Evolutionary conservation across 2,888 invertebrate genomes (phyloP).

Genomic region (Papilio protenor): DNA sequence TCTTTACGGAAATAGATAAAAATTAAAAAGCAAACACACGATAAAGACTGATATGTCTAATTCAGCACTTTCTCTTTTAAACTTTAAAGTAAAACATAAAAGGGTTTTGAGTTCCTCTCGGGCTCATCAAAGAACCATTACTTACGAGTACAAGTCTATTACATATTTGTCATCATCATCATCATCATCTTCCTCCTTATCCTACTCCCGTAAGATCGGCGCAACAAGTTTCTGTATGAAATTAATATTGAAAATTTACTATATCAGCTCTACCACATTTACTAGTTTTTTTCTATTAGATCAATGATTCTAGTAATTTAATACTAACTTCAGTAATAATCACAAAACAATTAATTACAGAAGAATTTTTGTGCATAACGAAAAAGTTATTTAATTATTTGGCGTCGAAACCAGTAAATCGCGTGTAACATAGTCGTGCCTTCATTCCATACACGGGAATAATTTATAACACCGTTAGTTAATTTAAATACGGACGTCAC

Average conservation of each 20-base stretch:
- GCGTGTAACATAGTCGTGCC: neutral
- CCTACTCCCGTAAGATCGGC: too few species aligned
- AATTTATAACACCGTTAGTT: constrained; percentile 33
- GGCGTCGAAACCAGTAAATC: constrained; percentile 12
- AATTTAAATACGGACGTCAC: constrained; percentile 31
- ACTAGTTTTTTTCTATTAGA: too few species aligned
- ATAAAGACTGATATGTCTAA: neutral
- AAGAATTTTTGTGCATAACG: neutral
- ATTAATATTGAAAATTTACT: too few species aligned
- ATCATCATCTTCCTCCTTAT: too few species aligned
- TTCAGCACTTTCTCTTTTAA: neutral
- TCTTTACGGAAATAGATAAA: constrained; percentile 4
- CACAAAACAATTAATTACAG: neutral
- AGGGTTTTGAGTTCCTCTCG: too few species aligned
- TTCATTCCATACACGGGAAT: constrained; percentile 26
- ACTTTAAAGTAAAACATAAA: too few species aligned
- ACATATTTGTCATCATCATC: too few species aligned
- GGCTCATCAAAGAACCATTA: too few species aligned
- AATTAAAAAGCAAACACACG: neutral
- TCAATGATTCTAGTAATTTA: too few species aligned
- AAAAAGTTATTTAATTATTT: constrained; percentile 12
- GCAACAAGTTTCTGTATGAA: too few species aligned
- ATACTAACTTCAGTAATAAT: neutral
- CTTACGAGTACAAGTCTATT: too few species aligned
- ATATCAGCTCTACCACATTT: too few species aligned